phyloP scores from a whole-genome alignment of 2,888 invertebrate genomes.

The Polymixis flavicincta region DNA sequence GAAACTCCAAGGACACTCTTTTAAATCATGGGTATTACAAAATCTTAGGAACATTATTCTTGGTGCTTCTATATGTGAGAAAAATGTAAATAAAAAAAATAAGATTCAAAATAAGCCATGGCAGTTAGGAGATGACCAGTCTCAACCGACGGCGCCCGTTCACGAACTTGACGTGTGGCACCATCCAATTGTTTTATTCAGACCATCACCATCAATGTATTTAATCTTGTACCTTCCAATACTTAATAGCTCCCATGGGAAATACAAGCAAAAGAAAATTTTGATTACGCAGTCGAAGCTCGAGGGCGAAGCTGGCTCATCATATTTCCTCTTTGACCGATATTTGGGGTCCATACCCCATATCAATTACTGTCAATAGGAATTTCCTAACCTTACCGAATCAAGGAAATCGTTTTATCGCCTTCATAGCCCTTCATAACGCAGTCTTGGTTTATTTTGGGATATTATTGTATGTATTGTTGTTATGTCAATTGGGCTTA shows the following conservation, averaged over 20 bases:
- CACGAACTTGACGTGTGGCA: no score
- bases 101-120: no score
- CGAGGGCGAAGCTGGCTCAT: conserved; percentile 38
- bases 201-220: not conserved
- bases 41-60: no score
- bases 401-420: conserved; percentile 27
- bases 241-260: conserved; percentile 23
- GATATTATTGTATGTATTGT: not conserved
- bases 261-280: conserved; percentile 25
- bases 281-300: conserved; percentile 19
- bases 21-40: no score
- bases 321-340: conserved; percentile 27
- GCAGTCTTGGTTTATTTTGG: not conserved
- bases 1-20: no score
- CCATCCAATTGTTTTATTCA: no score
- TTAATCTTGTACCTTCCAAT: conserved; percentile 24
- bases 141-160: no score
- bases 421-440: not conserved
- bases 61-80: no score
- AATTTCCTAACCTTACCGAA: conserved; percentile 5
- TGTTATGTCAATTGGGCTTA: not conserved
- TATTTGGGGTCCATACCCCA: conserved; percentile 33
- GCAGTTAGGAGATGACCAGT: no score
- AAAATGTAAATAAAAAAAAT: no score
- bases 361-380: conserved; percentile 34